phyloP scores from a whole-genome alignment of 2,797 vertebrate species.

The Nasua narica region DNA sequence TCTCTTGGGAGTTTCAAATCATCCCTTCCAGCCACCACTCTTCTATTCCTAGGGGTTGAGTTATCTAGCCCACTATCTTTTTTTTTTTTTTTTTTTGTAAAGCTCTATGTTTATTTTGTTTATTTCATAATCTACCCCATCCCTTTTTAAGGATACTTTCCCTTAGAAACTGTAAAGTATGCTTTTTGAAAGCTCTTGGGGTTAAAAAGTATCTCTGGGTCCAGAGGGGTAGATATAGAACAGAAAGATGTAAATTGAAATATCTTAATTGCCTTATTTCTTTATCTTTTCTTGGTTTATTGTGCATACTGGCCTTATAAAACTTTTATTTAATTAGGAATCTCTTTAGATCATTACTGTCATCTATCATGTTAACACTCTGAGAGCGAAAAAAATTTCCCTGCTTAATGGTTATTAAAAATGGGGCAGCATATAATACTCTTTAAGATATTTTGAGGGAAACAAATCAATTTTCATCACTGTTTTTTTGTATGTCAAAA shows the following conservation, averaged over 20 bases:
- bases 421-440: not conserved
- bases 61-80: not conserved
- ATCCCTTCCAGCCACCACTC: not conserved
- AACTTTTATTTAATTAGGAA: conserved; percentile 22
- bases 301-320: conserved; percentile 13
- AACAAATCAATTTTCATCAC: conserved; percentile 38
- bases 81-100: not conserved
- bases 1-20: not conserved
- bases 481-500: conserved; percentile 25
- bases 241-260: not conserved
- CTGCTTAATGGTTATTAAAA: conserved; percentile 16
- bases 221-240: not conserved
- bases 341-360: conserved; percentile 20
- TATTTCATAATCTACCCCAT: not conserved
- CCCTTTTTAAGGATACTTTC: conserved; percentile 12
- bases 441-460: conserved; percentile 46
- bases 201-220: conserved; percentile 28
- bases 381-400: conserved; percentile 16
- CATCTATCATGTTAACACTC: conserved; percentile 25
- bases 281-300: conserved; percentile 33
- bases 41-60: not conserved
- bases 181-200: not conserved
- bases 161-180: not conserved
- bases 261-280: conserved; percentile 32
- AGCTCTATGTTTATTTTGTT: not conserved